These are phyloP conservation scores for Coremacera marginata DNA, from an alignment of 2,888 invertebrate species.

Conservation along the genomic window DNA sequence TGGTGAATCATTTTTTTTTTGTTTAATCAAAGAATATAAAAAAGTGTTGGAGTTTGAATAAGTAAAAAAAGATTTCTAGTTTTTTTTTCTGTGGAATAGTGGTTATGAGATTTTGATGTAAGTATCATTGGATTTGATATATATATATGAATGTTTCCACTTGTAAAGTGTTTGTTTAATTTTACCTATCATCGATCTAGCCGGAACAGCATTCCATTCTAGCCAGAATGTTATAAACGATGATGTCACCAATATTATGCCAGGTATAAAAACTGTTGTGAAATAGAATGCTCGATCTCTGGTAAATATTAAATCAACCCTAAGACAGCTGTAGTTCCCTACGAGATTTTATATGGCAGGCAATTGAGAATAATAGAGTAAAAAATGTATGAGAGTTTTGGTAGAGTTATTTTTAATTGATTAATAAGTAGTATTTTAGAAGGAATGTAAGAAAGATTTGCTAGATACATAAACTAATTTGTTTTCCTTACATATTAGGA, in stretches of 20 bases:
- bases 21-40: conserved; percentile 38
- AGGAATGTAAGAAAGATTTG: too few species aligned
- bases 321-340: conserved; percentile 97
- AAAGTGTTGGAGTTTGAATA: conserved; percentile 33
- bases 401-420: too few species aligned
- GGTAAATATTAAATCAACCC: conserved; percentile 93
- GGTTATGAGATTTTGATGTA: too few species aligned
- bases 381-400: too few species aligned
- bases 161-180: neutral
- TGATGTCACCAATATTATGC: conserved; percentile 95
- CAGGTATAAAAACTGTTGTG: conserved; percentile 96
- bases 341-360: conserved; percentile 51
- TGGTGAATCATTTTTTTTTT: conserved; percentile 16
- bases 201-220: conserved; percentile 97
- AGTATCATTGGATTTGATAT: too few species aligned
- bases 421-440: too few species aligned
- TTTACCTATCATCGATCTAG: conserved; percentile 94
- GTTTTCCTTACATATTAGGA: too few species aligned
- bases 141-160: too few species aligned
- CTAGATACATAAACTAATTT: too few species aligned
- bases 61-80: neutral
- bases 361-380: too few species aligned
- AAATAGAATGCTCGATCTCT: conserved; percentile 97
- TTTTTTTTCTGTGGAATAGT: too few species aligned
- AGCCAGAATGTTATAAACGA: conserved; percentile 98